phyloP scores from a whole-genome alignment of 53 echinoderm and acorn worm species.

The Echinarachnius parma region DNA sequence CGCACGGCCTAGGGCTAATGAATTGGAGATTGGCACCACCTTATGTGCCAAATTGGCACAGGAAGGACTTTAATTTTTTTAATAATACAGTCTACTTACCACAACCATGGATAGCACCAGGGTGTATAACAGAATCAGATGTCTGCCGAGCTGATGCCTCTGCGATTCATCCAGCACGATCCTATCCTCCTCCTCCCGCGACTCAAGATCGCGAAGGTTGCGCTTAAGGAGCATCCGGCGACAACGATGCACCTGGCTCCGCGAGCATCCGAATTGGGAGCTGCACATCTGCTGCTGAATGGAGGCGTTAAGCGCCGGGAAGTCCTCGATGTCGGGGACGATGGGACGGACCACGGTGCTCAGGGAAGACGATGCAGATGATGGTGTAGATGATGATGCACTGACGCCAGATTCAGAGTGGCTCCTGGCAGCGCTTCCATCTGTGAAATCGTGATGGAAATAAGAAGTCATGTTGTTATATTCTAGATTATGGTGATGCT shows the following conservation, averaged over 20 bases:
- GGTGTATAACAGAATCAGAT: conserved; percentile 59
- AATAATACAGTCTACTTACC: conserved; percentile 50
- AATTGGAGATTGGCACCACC: too few species aligned
- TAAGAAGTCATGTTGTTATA: too few species aligned
- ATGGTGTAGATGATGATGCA: too few species aligned
- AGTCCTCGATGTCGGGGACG: conserved; percentile 37
- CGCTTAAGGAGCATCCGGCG: conserved; percentile 11
- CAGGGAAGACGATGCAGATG: not conserved
- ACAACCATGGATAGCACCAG: conserved; percentile 67
- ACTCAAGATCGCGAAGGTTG: conserved; percentile 4
- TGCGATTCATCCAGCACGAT: conserved; percentile 12
- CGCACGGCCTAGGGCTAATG: too few species aligned
- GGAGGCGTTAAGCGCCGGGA: conserved; percentile 9
- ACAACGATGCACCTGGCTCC: conserved; percentile 4
- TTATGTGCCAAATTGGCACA: too few species aligned
- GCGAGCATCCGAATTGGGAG: conserved; percentile 15
- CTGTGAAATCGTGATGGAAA: too few species aligned
- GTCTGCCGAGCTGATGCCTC: conserved; percentile 73
- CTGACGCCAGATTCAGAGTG: too few species aligned
- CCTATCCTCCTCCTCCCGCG: conserved; percentile 27
- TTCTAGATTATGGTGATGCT: too few species aligned
- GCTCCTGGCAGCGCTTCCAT: too few species aligned
- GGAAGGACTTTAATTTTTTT: too few species aligned
- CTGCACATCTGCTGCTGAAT: conserved; percentile 34
- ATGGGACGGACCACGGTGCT: not conserved